Evolutionary conservation across 1,140 invertebrate genomes (phyloP).

Genomic region (Trissolcus basalis): DNA sequence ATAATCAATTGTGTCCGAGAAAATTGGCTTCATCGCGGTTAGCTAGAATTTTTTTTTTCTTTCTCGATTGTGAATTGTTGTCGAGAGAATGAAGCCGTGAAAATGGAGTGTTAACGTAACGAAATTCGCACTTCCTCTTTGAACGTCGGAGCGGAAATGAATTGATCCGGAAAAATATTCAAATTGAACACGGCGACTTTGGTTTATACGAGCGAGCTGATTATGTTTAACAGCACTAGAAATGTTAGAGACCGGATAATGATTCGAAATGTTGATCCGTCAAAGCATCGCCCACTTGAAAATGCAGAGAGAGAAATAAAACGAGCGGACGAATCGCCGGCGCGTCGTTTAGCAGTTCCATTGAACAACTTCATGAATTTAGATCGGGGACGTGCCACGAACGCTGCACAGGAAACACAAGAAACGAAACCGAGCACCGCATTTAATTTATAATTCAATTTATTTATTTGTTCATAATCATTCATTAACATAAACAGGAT

Average conservation of each 20-base stretch:
- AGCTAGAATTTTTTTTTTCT: too few species aligned
- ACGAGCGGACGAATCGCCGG: conserved; percentile 33
- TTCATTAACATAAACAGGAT: too few species aligned
- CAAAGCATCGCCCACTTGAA: conserved; percentile 58
- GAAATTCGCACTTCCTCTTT: background rate
- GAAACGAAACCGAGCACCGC: conserved; percentile 60
- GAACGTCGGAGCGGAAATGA: conserved; percentile 10
- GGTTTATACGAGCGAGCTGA: conserved; percentile 21
- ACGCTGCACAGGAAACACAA: conserved; percentile 53
- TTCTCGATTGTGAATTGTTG: too few species aligned
- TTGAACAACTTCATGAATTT: conserved; percentile 66
- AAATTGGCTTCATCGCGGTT: too few species aligned
- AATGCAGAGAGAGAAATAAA: conserved; percentile 46
- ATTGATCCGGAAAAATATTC: conserved; percentile 27
- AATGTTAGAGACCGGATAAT: conserved; percentile 37
- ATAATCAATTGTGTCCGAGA: too few species aligned
- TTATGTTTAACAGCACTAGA: conserved; percentile 35
- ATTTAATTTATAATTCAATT: conserved; percentile 38
- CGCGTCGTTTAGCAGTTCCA: conserved; percentile 64
- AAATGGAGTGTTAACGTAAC: background rate
- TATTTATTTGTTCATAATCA: conserved; percentile 2
- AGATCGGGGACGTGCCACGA: conserved; percentile 67
- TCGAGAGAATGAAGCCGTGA: background rate
- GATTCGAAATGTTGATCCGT: conserved; percentile 37
- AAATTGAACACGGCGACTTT: conserved; percentile 21